Evolutionary conservation across 2,888 invertebrate species (phyloP).

Genomic region (Cacoxenus indagator): DNA sequence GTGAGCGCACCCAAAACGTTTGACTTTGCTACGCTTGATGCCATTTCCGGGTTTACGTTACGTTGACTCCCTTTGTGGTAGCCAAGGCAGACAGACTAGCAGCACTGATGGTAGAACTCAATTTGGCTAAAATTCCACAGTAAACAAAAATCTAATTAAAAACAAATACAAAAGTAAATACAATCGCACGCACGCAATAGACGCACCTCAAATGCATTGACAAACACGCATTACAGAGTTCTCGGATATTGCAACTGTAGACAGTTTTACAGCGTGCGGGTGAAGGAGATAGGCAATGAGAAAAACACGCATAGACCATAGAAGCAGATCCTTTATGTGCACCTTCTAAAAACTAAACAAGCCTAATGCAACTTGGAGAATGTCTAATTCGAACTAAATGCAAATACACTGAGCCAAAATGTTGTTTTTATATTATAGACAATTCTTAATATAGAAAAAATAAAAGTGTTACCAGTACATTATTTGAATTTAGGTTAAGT

Average conservation of each 20-base stretch:
- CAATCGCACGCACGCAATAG: not conserved
- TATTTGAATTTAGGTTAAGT: too few relatives aligned
- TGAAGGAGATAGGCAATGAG: too few relatives aligned
- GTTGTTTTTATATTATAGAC: too few relatives aligned
- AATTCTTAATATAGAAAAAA: too few relatives aligned
- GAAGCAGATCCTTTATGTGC: slow-evolving; percentile 4
- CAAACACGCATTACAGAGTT: not conserved
- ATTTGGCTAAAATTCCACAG: slow-evolving; percentile 58
- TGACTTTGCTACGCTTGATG: not conserved
- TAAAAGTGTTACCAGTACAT: too few relatives aligned
- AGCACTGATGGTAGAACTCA: slow-evolving; percentile 45
- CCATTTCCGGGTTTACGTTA: not conserved
- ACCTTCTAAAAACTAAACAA: slow-evolving; percentile 5
- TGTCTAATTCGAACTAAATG: slow-evolving; percentile 2
- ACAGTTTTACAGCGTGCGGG: too few relatives aligned
- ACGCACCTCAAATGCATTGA: slow-evolving; percentile 13
- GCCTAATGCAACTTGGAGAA: not conserved
- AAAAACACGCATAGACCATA: slow-evolving; percentile 7
- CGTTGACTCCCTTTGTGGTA: slow-evolving; percentile 33
- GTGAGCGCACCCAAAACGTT: not conserved
- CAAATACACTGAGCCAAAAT: slow-evolving; percentile 8
- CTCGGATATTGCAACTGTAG: too few relatives aligned
- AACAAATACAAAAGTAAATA: slow-evolving; percentile 61
- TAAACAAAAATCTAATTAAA: slow-evolving; percentile 63
- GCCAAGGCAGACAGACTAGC: not conserved